These are phyloP conservation scores for Leptopilina syphax DNA, from an alignment of 2,888 invertebrate species.

Conservation along the genomic window DNA sequence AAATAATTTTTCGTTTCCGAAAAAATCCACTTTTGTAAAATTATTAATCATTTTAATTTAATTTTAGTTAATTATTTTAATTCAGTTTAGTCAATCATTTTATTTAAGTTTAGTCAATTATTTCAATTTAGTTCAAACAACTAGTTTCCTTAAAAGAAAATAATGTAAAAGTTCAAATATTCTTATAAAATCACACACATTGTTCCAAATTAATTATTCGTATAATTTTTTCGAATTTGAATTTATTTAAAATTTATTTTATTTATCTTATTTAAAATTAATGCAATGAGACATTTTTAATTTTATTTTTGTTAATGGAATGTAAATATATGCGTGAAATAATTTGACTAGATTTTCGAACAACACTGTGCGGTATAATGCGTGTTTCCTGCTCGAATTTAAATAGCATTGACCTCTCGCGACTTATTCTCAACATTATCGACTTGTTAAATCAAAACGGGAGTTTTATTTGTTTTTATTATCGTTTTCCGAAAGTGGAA, in stretches of 20 bases:
- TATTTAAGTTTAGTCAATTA: no score
- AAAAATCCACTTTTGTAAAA: no score
- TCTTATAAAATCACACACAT: not conserved
- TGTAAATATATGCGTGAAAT: constrained; percentile 24
- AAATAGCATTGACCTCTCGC: constrained; percentile 22
- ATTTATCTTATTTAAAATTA: not conserved
- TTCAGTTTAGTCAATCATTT: no score
- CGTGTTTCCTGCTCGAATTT: constrained; percentile 28
- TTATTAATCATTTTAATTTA: not conserved
- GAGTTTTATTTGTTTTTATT: not conserved
- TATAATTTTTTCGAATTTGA: not conserved
- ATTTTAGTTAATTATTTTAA: not conserved
- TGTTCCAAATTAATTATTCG: no score
- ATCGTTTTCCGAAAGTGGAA: no score
- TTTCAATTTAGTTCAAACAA: no score
- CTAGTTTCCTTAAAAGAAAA: no score
- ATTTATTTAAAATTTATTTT: not conserved
- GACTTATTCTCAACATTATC: constrained; percentile 15
- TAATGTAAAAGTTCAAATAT: no score
- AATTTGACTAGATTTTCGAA: not conserved
- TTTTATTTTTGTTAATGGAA: constrained; percentile 6
- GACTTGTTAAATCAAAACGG: not conserved
- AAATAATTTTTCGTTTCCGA: constrained; percentile 66
- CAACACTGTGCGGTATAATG: not conserved
- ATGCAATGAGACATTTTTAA: no score